Base-by-base conservation (phyloP, 2,888 invertebrate genomes). In the Apamea crenata region DNA sequence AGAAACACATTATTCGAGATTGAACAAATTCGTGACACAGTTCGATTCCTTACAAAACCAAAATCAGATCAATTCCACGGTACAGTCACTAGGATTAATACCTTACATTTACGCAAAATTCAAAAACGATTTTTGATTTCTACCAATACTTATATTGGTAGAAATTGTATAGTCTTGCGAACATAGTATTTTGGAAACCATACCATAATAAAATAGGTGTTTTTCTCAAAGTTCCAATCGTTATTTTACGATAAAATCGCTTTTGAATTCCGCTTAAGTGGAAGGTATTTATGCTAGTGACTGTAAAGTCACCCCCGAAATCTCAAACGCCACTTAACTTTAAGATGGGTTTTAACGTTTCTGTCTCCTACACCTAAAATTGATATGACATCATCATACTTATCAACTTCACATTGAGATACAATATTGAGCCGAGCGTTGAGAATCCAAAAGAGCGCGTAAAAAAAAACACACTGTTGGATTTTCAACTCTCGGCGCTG, bases 41-140 rank as follows among this genome's bases (percentile, higher is more conserved):
- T 78, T 65, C 12, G n/a, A 65, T 44, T 71, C 6, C 36, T 8
- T 56, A 65, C 44, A 18, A 32, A 71, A 65, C 32, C n/a, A 63
- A 56, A 40, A 65, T 78, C 71, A 78, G 78, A 71, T 79, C 61
- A 63, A 79, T 63, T 70, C 1, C 40, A 77, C 32, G n/a, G 40
- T 36, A 53, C 32, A n/a, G 56, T 36, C n/a, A 56, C 1, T n/a
- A 18, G 16, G 18, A 56, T 70, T 8, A 32, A 25, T 25, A 70
- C n/a, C 36, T 53, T 32, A 70, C 16, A 36, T 18, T n/a, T 12
- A 71, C 6, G 12, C 3, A 29, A 1, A 6, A 68, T 47, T 47
- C n/a, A n/a, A 44, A 68, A 25, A 25, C 14, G 47, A 29, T 32
- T 44, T 40, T 67, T n/a, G 0, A 40, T 40, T 40, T 40, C 7